Evolutionary conservation across 2,888 invertebrate species (phyloP), one percentile per base, ranked within the genome.

Genomic region (Urechis unicinctus): DNA sequence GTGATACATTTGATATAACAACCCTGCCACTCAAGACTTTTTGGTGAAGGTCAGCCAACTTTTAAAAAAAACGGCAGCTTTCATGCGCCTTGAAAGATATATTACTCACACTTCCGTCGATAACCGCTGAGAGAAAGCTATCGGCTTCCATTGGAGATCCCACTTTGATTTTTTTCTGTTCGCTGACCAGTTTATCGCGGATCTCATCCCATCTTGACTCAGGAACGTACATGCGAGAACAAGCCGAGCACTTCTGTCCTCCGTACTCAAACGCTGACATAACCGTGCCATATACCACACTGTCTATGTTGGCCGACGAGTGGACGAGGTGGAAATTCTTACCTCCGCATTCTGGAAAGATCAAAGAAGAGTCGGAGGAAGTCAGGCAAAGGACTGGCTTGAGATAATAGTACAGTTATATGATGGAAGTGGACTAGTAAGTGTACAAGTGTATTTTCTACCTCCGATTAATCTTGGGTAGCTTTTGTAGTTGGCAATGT

Each of bases 311-410:
- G 13, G 96, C 97, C 13, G 90, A 85, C 0, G 89, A 85, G 79
- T 99, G 98, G 29, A 98, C 83, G 70, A 98, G 94, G 78, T 99
- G 98, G 78, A 89, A 98, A 81, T 98, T 99, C 79, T 99, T 99
- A 29, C 98, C 98, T 52, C 98, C 98, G 79, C 96, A 97, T 81
- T 98, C 98, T 58, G 91, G 88, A 67, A 67, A 17, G 45, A 45
- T 9, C 45, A 45, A 45, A 52, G 21, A n/a, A 54, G 13, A n/a
- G 17, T 54, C 13, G n/a, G 25, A 17, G 9, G 17, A 17, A 6
- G 21, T 9, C 13, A 21, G 6, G 6, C 13, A 45, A 45, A n/a
- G 13, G n/a, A n/a, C n/a, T n/a, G n/a, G n/a, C n/a, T n/a, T n/a
- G n/a, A n/a, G n/a, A n/a, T n/a, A n/a, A n/a, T n/a, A n/a, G n/a